phyloP scores from a whole-genome alignment of 2,888 invertebrate species.

The Scrobipalpa costella region DNA sequence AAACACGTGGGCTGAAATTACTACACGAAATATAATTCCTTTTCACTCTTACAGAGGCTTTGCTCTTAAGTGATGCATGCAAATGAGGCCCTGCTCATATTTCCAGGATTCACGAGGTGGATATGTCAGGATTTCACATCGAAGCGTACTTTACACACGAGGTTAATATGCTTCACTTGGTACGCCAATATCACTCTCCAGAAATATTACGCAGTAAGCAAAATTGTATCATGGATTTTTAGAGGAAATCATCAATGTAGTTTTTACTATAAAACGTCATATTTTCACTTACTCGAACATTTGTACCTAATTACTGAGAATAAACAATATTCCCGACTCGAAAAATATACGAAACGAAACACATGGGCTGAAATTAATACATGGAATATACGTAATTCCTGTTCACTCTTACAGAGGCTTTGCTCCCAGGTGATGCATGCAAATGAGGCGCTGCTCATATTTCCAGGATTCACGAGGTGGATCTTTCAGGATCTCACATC shows the following conservation, averaged over 20 bases:
- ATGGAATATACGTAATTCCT: slow-evolving; percentile 19
- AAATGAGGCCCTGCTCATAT: slow-evolving; percentile 35
- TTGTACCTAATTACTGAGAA: no score
- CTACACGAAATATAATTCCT: slow-evolving; percentile 16
- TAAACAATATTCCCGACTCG: no score
- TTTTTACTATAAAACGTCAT: no score
- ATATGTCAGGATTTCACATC: neutral
- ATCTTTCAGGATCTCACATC: neutral
- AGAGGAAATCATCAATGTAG: no score
- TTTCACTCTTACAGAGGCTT: slow-evolving; percentile 16
- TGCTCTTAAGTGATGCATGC: slow-evolving; percentile 30
- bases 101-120: slow-evolving; percentile 19
- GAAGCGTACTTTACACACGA: no score
- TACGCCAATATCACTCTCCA: no score
- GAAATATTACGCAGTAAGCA: no score
- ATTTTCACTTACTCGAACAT: no score
- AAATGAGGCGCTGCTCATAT: slow-evolving; percentile 35
- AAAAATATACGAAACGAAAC: neutral
- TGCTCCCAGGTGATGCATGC: slow-evolving; percentile 30
- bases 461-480: slow-evolving; percentile 19
- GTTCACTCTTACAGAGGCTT: slow-evolving; percentile 17
- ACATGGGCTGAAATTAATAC: neutral
- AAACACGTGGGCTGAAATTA: neutral
- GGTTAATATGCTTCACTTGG: no score
- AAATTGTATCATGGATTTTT: no score